Evolutionary conservation across 2,113 vertebrate genomes (phyloP).

Genomic region (Tupaia chinensis): DNA sequence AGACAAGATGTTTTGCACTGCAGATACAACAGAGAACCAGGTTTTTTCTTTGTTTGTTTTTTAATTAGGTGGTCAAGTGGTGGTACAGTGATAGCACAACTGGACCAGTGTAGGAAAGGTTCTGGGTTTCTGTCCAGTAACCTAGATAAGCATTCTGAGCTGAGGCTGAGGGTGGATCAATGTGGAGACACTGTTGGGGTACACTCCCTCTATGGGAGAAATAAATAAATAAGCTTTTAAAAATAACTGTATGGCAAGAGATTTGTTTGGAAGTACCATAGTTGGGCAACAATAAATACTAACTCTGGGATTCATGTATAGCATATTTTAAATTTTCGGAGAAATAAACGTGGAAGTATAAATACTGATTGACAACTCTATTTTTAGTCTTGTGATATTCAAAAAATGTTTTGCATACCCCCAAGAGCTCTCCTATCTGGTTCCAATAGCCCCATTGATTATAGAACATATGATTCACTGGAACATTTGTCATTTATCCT

Average conservation of each 20-base stretch:
- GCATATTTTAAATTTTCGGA: constrained; percentile 16
- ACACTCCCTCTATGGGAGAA: no score
- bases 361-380: neutral
- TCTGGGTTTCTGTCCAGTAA: no score
- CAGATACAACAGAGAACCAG: neutral
- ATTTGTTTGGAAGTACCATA: neutral
- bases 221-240: neutral
- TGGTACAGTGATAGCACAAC: no score
- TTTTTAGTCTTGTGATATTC: neutral
- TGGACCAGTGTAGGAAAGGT: no score
- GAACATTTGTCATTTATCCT: neutral
- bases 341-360: neutral
- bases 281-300: neutral
- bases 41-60: no score
- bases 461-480: neutral
- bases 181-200: no score
- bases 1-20: neutral
- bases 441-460: neutral
- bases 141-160: no score
- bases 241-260: neutral
- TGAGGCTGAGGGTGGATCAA: no score
- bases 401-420: neutral
- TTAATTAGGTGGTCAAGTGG: no score
- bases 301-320: neutral
- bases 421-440: neutral